Evolutionary conservation across 37 sponge, comb jelly and placozoan genomes (phyloP), one percentile per base, ranked within the genome.

Genomic region (Aphrocallistes beatrix): DNA sequence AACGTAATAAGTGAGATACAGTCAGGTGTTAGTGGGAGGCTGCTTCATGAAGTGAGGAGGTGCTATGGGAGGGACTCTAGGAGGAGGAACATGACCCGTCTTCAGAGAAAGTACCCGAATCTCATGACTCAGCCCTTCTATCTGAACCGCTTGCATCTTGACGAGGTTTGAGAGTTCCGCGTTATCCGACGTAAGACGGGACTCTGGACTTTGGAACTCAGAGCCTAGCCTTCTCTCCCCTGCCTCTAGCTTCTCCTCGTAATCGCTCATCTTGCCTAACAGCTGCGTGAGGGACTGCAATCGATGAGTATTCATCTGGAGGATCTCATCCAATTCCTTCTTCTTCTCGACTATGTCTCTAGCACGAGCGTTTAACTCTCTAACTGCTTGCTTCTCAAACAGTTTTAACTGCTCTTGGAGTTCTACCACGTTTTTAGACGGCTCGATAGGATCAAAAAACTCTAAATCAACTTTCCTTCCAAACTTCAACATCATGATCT

Each of bases 401-500:
- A 40, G 49, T 51, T 85, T 51, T 19, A 96, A 84, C 85, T 89
- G 90, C 23, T 38, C 83, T 34, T 88, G 85, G 37, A 95, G 84
- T 50, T 95, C 99, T 25, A 91, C 93, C 8, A 86, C 90, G 19
- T 85, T 88, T 28, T 87, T 93, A 86, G 93, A 92, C 37, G 86
- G 81, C 30, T 88, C 42, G 30, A 95, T 69, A 8, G 86, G 91
- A 36, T 95, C 99, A 81, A 98, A 82, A 19, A 82, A 88, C 36
- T 93, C 94, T 37, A 98, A 85, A 82, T 95, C 94, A 1, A 98
- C 98, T 10, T 94, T 84, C 1, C 93, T 87, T 0, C 99, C 99
- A 90, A 98, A 98, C 86, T 98, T 98, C 39, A 98, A 88, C 85
- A 91, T 84, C 94, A 94, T 95, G 81, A 90, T 88, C 42, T 90